Evolutionary conservation across 1,140 invertebrate species (phyloP).

Genomic region (Carposina sasakii): DNA sequence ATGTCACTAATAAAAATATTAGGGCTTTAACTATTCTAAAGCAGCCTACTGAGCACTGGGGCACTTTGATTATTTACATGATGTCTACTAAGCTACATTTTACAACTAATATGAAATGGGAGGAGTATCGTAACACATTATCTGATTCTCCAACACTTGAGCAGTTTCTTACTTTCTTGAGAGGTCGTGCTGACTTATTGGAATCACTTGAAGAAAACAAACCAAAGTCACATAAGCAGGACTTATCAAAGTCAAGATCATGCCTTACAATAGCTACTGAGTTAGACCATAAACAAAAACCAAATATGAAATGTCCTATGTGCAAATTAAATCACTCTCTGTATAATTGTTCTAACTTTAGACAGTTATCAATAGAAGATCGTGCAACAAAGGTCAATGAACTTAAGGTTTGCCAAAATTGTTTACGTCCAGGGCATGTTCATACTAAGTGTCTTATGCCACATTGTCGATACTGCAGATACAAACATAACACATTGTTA

Average conservation of each 20-base stretch:
- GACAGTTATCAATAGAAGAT: constrained; percentile 1
- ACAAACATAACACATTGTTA: constrained; percentile 2
- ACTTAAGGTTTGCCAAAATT: constrained; percentile 2
- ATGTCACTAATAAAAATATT: constrained; percentile 8
- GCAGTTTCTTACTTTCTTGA: background rate
- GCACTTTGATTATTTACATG: constrained; percentile 7
- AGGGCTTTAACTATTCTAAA: background rate
- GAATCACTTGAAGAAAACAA: constrained; percentile 2
- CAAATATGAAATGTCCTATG: background rate
- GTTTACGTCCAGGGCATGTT: constrained; percentile 1
- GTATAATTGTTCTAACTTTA: constrained; percentile 1
- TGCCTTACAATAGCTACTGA: background rate
- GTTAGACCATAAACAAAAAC: background rate
- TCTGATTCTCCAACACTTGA: background rate
- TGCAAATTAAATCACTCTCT: constrained; percentile 1
- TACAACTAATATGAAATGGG: background rate
- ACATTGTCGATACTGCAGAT: constrained; percentile 6
- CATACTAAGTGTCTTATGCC: background rate
- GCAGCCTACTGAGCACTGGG: constrained; percentile 8
- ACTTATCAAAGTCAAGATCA: background rate
- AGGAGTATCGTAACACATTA: constrained; percentile 4
- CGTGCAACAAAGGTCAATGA: constrained; percentile 3
- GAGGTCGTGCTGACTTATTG: constrained; percentile 7
- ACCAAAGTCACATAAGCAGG: background rate
- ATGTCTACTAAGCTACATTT: background rate